Conservation (phyloP, 2,888 invertebrate genomes). For the Spilarctia lutea region DNA sequence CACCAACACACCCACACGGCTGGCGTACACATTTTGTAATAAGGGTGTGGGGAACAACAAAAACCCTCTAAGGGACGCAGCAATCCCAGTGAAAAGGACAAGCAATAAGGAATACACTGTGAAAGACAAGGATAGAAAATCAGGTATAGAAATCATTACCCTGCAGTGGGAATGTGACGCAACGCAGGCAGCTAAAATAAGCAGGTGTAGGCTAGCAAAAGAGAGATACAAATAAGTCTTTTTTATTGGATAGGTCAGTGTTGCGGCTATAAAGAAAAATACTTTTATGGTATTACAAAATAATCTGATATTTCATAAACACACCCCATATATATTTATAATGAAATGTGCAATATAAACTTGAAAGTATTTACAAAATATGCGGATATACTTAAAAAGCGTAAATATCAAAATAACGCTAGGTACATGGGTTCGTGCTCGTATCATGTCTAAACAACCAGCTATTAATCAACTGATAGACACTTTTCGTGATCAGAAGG, state of each 20-base stretch:
- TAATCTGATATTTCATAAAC: constrained; percentile 25
- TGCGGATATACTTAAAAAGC: too few species aligned
- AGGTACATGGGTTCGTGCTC: too few species aligned
- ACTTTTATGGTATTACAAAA: constrained; percentile 37
- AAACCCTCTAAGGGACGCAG: constrained; percentile 74
- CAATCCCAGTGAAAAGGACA: constrained; percentile 65
- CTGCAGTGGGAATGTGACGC: constrained; percentile 77
- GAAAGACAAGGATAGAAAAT: constrained; percentile 68
- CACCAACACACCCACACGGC: constrained; percentile 70
- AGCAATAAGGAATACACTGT: constrained; percentile 43
- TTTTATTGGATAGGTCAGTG: constrained; percentile 78
- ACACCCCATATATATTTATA: neutral
- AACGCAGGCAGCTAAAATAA: constrained; percentile 68
- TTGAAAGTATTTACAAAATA: too few species aligned
- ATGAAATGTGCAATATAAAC: neutral
- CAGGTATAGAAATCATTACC: constrained; percentile 78
- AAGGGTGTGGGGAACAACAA: constrained; percentile 80
- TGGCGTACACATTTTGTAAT: constrained; percentile 71
- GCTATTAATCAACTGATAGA: too few species aligned
- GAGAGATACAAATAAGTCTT: constrained; percentile 73
- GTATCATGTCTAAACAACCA: too few species aligned
- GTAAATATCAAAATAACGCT: too few species aligned
- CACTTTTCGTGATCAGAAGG: too few species aligned
- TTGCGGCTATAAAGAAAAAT: constrained; percentile 47
- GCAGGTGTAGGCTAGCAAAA: constrained; percentile 80